phyloP scores from a whole-genome alignment of 2,888 invertebrate species.

The Crocallis elinguaria region DNA sequence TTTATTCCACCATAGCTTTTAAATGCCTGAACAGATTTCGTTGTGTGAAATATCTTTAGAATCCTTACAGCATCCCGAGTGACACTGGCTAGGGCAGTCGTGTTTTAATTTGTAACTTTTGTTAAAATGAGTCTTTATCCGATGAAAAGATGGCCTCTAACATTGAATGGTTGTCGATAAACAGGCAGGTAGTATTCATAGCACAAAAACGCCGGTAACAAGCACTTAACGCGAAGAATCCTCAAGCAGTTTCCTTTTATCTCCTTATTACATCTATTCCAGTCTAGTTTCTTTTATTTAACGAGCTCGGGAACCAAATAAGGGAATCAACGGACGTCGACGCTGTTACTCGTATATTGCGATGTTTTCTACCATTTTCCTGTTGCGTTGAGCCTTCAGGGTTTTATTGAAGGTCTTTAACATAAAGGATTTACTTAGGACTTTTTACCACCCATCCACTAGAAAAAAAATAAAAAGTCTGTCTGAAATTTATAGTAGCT shows the following conservation, averaged over 20 bases:
- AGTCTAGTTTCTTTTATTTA: conserved; percentile 18
- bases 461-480: too few relatives aligned
- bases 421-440: background rate
- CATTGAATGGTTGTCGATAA: too few relatives aligned
- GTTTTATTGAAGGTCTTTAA: background rate
- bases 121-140: too few relatives aligned
- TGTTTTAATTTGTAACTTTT: too few relatives aligned
- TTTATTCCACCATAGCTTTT: too few relatives aligned
- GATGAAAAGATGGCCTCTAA: too few relatives aligned
- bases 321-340: background rate
- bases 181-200: background rate
- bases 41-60: too few relatives aligned
- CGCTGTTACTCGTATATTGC: background rate
- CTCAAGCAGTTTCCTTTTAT: conserved; percentile 6
- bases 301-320: conserved; percentile 8
- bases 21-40: too few relatives aligned
- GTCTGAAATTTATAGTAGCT: too few relatives aligned
- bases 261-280: conserved; percentile 12
- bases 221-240: background rate
- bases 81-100: too few relatives aligned
- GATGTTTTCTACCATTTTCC: background rate
- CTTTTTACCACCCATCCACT: too few relatives aligned
- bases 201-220: conserved; percentile 6
- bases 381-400: background rate
- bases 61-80: too few relatives aligned